phyloP scores from a whole-genome alignment of 1,140 invertebrate genomes.

The Stenopsyche tienmushanensis region DNA sequence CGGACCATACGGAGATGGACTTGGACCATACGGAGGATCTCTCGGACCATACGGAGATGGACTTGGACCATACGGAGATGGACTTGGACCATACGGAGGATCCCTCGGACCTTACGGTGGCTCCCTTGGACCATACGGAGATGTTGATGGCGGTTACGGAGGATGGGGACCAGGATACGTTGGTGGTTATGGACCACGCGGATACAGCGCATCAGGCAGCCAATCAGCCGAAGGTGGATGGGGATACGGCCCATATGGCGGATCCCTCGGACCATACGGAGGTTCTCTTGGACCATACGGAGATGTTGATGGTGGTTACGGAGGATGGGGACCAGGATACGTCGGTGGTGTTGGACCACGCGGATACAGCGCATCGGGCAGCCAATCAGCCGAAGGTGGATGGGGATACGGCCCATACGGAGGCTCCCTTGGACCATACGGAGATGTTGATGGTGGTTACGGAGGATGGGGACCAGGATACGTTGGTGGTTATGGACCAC shows the following conservation, averaged over 20 bases:
- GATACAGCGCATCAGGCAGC: neutral
- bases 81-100: no score
- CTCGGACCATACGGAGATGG: no score
- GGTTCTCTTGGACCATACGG: no score
- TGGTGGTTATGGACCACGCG: neutral
- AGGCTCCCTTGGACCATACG: conserved; percentile 1
- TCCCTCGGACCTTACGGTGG: no score
- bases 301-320: no score
- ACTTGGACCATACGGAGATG: no score
- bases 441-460: no score
- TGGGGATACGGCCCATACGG: neutral
- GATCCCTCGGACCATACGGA: neutral
- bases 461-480: neutral
- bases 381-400: neutral
- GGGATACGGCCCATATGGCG: neutral
- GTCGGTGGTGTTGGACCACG: neutral
- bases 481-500: no score
- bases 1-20: no score
- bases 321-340: no score
- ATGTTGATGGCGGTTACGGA: neutral
- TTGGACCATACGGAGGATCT: no score
- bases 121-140: no score
- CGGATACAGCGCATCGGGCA: neutral
- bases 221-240: neutral
- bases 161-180: neutral